Conservation (phyloP, 2,113 vertebrate genomes). For the Phodopus roborovskii region DNA sequence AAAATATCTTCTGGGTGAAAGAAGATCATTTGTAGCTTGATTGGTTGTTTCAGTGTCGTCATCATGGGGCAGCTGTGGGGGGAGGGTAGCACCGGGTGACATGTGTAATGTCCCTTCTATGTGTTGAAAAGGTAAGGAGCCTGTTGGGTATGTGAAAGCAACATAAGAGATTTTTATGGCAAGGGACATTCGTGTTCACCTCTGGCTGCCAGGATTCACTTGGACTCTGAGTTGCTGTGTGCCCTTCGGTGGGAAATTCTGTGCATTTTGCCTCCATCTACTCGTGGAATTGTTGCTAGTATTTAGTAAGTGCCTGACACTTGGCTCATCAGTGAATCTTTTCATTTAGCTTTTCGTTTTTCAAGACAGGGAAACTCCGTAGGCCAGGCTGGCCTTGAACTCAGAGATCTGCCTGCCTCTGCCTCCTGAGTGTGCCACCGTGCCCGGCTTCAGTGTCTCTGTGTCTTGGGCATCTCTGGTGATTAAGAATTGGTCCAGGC, state of each 20-base stretch:
- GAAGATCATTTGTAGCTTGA: slow-evolving; percentile 56
- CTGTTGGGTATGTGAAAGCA: fast-evolving
- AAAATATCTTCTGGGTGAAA: slow-evolving; percentile 63
- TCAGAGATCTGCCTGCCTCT: not conserved
- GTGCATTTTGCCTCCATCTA: not conserved
- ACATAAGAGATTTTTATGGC: too few species aligned
- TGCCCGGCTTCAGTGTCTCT: not conserved
- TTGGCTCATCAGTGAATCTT: not conserved
- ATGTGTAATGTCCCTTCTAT: not conserved
- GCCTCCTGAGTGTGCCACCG: not conserved
- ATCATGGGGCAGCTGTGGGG: not conserved
- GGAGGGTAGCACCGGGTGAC: not conserved
- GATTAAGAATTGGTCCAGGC: slow-evolving; percentile 3
- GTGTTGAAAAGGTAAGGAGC: not conserved
- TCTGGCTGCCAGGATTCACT: not conserved
- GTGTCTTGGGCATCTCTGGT: not conserved
- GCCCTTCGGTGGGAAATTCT: not conserved
- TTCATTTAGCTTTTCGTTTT: not conserved
- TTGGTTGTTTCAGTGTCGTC: not conserved
- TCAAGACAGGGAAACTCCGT: too few species aligned
- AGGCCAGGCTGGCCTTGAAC: not conserved
- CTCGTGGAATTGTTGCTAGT: not conserved
- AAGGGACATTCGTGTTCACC: not conserved
- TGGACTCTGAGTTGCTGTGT: not conserved
- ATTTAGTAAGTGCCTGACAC: not conserved